Percentiles rank a stretch among this genome's conserved stretches.
Conservation (phyloP, 2,888 invertebrate genomes). For the Tridacna crocea region DNA sequence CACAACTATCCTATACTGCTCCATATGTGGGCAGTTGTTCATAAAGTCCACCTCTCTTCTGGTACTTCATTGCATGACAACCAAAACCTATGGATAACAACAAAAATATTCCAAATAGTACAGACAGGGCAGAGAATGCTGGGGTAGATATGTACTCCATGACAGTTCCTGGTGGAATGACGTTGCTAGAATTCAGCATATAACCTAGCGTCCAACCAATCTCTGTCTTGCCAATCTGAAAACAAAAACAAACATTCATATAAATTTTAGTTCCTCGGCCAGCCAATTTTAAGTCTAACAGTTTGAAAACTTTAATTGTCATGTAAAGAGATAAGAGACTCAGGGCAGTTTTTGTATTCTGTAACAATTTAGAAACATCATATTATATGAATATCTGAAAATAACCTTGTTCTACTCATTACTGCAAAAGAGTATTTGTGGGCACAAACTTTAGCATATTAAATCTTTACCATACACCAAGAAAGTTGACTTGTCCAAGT, state of each 20-base stretch:
- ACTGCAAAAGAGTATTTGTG: too few species aligned
- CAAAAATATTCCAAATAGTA: slow-evolving; percentile 77
- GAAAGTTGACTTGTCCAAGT: too few species aligned
- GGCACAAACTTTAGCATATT: too few species aligned
- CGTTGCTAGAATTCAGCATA: slow-evolving; percentile 85
- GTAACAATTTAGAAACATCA: too few species aligned
- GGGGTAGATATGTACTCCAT: slow-evolving; percentile 55
- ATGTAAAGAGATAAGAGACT: too few species aligned
- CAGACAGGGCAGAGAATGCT: slow-evolving; percentile 71
- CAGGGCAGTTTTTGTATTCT: too few species aligned
- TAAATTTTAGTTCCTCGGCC: too few species aligned
- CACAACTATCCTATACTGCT: slow-evolving; percentile 50
- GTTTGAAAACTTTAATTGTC: too few species aligned
- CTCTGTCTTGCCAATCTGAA: slow-evolving; percentile 81
- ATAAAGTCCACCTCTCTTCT: slow-evolving; percentile 54
- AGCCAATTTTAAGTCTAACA: too few species aligned
- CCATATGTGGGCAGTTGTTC: slow-evolving; percentile 65
- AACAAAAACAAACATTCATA: slow-evolving; percentile 33
- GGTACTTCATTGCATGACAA: slow-evolving; percentile 66
- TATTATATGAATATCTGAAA: too few species aligned
- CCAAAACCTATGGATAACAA: slow-evolving; percentile 74
- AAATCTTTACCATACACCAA: too few species aligned
- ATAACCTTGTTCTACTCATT: too few species aligned
- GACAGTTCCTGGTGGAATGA: slow-evolving; percentile 77
- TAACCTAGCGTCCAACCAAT: slow-evolving; percentile 86